Evolutionary conservation across 2,888 invertebrate species (phyloP), one percentile per base, ranked within the genome.

Genomic region (Epinotia brunnichana): DNA sequence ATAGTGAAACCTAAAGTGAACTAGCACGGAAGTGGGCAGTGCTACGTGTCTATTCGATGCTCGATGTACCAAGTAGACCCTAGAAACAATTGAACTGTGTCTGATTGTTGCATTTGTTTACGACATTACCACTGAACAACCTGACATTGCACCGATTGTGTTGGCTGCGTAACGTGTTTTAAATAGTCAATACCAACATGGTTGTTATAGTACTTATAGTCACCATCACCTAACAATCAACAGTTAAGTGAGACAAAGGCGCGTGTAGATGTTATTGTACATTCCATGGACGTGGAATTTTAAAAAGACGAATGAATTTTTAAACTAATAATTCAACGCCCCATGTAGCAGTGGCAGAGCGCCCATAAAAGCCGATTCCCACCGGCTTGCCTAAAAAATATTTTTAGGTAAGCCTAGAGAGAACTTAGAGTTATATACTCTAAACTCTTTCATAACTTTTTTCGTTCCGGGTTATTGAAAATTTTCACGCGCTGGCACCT

Each of bases 101-200:
- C 57, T 56, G 19, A 69, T 53, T 79, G 66, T 70, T 59, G 72
- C 61, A 61, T n/a, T 56, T 48, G 68, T 73, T 69, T 73, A 57
- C 69, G 63, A 53, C 53, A 59, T 71, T 69, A 66, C 62, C 71
- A 71, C 69, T 56, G 79, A 78, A 77, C 77, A 77, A 77, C 80
- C 78, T 82, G 81, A 76, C 79, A 80, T 85, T 87, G 86, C 87
- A 87, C 83, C 80, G 80, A 85, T 87, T 83, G 81, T 82, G 77
- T 80, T 81, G 80, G 80, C 81, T 85, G 84, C 82, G 85, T n/a
- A n/a, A n/a, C n/a, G n/a, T n/a, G n/a, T 86, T 88, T 82, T 83
- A 85, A 48, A n/a, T 48, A 48, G 5, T 48, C 5, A 48, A 0
- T 44, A 44, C 15, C 1, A 4, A 15, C 44, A 44, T 9, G n/a